Base-by-base conservation (phyloP, 2,888 invertebrate genomes). In the Serripes groenlandicus region DNA sequence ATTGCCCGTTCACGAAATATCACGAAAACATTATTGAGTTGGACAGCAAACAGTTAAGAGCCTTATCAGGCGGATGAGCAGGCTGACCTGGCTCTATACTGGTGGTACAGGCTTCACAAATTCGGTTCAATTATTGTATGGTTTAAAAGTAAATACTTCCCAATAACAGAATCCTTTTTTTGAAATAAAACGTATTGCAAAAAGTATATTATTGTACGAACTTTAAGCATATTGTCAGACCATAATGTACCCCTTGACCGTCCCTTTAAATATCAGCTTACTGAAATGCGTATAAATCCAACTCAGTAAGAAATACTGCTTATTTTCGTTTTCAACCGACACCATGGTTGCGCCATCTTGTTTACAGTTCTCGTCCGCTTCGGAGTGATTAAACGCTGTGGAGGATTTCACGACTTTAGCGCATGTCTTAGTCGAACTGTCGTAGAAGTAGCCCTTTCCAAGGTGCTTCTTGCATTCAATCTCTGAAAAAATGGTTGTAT, bases 261-360 rank as follows among this genome's bases (percentile, higher is more conserved):
- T 11, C 42, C 18, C 42, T 11, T 42, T 18, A 64, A 26, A 37
- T 42, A 32, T 28, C 1, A 11, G 3, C 66, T 26, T 66, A 66
- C 66, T 66, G 5, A n/a, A n/a, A 26, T 66, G 66, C 11, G 66
- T 66, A 66, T 42, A 66, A 28, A 66, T 66, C 66, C 66, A 66
- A 9, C 66, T 42, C 2, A 66, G 66, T 5, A 66, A 28, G 28
- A 66, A 66, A 5, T 42, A 35, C n/a, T 66, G 66, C 28, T 66
- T 66, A n/a, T 66, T 30, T 0, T 66, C 35, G 15, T 34, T 42
- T 21, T 66, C 66, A 0, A 35, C 66, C 28, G 42, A 3, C 26
- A 66, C 42, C 37, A 66, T 66, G 23, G 26, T 21, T 26, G 66
- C 66, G 3, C 35, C 35, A n/a, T 66, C 66, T 66, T 37, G 9